Evolutionary conservation across 2,113 vertebrate species (phyloP).

Genomic region (Aegotheles bennettii): DNA sequence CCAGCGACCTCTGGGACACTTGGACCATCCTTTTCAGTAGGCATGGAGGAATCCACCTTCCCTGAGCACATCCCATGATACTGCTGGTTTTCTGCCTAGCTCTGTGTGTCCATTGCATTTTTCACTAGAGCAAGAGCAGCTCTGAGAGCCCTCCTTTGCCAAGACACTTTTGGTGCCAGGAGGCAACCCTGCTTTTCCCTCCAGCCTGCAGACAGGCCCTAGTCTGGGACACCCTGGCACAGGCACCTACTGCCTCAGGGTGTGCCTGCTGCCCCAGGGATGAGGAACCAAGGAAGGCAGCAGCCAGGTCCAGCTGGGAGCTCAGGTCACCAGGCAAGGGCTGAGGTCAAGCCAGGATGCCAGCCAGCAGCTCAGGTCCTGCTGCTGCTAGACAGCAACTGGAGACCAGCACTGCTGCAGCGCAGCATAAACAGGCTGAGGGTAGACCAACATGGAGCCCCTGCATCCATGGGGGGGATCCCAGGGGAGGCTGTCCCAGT

Average conservation of each 20-base stretch:
- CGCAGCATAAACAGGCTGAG: neutral
- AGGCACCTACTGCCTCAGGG: neutral
- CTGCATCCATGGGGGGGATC: neutral
- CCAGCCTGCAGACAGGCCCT: neutral
- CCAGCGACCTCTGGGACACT: neutral
- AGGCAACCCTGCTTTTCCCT: neutral
- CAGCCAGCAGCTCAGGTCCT: neutral
- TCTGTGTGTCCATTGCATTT: neutral
- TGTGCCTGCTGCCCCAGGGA: neutral
- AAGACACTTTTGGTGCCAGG: accelerated
- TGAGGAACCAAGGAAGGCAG: neutral
- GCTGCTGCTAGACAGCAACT: neutral
- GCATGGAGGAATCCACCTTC: neutral
- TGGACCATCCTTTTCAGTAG: neutral
- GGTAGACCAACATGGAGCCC: neutral
- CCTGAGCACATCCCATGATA: accelerated
- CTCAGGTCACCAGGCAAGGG: neutral
- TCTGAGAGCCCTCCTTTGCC: neutral
- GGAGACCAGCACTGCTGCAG: neutral
- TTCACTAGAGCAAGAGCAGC: neutral
- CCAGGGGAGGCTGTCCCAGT: neutral
- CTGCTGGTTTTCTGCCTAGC: neutral
- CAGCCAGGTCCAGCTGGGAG: neutral
- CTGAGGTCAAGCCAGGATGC: neutral
- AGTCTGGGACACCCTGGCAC: neutral